A percentile compares a stretch with the other conserved stretches of the same genome.
phyloP scores from a whole-genome alignment of 2,113 vertebrate species.

The Forbesichthys papilliferus region DNA sequence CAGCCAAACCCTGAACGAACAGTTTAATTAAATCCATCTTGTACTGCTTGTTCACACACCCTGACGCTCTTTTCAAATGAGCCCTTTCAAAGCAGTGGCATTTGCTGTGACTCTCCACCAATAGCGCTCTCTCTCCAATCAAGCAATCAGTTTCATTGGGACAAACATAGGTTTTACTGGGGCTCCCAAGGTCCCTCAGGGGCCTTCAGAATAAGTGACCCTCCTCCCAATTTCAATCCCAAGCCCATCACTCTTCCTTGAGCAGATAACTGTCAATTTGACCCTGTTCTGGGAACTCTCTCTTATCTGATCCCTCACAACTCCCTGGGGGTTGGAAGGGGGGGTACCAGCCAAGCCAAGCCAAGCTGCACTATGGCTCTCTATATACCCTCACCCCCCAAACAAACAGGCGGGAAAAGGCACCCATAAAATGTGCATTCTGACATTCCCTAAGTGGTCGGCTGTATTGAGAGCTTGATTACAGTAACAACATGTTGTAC shows the following conservation, averaged over 20 bases:
- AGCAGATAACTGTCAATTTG: conserved; percentile 73
- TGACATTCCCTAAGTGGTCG: conserved; percentile 32
- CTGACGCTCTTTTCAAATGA: no score
- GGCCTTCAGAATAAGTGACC: conserved; percentile 35
- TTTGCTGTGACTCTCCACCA: conserved; percentile 26
- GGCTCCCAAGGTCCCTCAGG: conserved; percentile 38
- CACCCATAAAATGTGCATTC: not conserved
- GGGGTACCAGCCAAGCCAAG: conserved; percentile 68
- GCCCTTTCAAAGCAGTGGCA: not conserved
- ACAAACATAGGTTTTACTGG: conserved; percentile 39
- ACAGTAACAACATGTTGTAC: no score
- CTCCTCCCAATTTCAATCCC: conserved; percentile 59
- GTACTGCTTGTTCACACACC: not conserved
- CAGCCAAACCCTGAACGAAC: not conserved
- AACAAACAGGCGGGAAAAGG: not conserved
- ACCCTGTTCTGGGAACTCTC: conserved; percentile 71
- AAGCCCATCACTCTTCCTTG: conserved; percentile 76
- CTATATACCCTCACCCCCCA: conserved; percentile 35
- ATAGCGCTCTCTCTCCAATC: conserved; percentile 29
- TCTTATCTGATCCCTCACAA: conserved; percentile 76
- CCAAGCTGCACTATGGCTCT: conserved; percentile 56
- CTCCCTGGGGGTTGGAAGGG: conserved; percentile 60
- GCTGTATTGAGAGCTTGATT: not conserved
- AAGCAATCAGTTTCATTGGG: conserved; percentile 35
- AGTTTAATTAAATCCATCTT: not conserved